Conservation (phyloP, 1,140 invertebrate species). For the Polypedilum vanderplanki region DNA sequence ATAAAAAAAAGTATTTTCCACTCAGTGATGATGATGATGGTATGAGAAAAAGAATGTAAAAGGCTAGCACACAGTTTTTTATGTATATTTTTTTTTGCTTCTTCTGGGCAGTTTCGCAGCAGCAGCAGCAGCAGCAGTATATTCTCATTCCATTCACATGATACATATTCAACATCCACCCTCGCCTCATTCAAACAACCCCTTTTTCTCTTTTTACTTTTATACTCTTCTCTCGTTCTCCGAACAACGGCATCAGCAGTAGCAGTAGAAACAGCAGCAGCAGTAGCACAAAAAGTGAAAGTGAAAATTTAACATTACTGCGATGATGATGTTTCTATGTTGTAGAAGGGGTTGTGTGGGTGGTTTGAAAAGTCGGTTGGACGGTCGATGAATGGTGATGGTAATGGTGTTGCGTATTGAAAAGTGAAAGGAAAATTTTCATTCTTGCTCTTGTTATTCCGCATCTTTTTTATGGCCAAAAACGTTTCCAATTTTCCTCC, state of each 20-base stretch:
- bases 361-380: background rate
- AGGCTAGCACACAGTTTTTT: conserved; percentile 16
- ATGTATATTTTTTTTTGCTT: background rate
- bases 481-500: background rate
- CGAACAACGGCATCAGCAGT: background rate
- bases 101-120: background rate
- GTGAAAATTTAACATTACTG: conserved; percentile 20
- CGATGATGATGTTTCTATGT: conserved; percentile 2
- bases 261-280: background rate
- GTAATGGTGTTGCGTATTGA: conserved; percentile 7
- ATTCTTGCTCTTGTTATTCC: conserved; percentile 12
- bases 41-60: background rate
- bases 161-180: no score
- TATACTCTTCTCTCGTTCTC: no score
- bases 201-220: background rate
- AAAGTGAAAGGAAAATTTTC: conserved; percentile 26
- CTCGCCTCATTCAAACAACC: background rate
- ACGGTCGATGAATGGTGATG: background rate
- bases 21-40: background rate
- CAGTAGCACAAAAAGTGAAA: conserved; percentile 21
- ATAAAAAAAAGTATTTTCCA: background rate
- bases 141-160: no score
- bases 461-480: conserved; percentile 26
- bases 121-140: background rate
- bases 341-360: background rate